A percentile compares a stretch with the other conserved stretches of the same genome.
These are phyloP conservation scores for Phoxinus dragarum DNA, from an alignment of 2,797 vertebrate genomes.

Conservation along the genomic window DNA sequence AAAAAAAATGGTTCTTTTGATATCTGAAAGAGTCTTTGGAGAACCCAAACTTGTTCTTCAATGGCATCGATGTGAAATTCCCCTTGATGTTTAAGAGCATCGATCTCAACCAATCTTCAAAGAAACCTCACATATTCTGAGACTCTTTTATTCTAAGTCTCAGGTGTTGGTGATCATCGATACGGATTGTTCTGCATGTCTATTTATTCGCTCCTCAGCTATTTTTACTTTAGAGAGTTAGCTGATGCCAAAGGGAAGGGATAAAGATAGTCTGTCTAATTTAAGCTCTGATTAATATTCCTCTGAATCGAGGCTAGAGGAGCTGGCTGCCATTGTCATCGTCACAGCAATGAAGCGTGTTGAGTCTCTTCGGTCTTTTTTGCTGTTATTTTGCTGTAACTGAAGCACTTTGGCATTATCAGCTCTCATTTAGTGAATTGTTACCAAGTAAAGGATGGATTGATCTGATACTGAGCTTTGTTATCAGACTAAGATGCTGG, in stretches of 20 bases:
- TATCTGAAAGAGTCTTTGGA: not conserved
- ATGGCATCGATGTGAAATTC: not conserved
- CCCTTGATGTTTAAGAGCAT: not conserved
- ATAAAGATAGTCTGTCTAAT: conserved; percentile 53
- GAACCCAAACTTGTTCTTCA: not conserved
- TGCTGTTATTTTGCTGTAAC: not conserved
- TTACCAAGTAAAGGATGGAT: not conserved
- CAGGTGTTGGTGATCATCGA: conserved; percentile 11
- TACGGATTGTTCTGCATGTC: conserved; percentile 40
- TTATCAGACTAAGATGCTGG: not conserved
- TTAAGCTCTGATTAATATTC: conserved; percentile 63
- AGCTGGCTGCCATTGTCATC: conserved; percentile 38
- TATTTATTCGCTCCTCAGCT: conserved; percentile 50
- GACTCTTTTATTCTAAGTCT: not conserved
- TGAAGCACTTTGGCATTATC: not conserved
- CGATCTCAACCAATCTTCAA: not conserved
- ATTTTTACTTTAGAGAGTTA: conserved; percentile 48
- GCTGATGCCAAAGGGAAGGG: conserved; percentile 24
- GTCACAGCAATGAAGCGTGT: conserved; percentile 9
- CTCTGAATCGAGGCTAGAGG: conserved; percentile 44
- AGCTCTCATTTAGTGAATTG: not conserved
- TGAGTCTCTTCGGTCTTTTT: not conserved
- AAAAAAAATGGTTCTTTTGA: not conserved
- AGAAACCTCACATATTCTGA: not conserved
- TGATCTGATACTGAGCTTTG: conserved; percentile 1